Evolutionary conservation across 2,797 vertebrate genomes (phyloP).

Genomic region (Manis crassicaudata): DNA sequence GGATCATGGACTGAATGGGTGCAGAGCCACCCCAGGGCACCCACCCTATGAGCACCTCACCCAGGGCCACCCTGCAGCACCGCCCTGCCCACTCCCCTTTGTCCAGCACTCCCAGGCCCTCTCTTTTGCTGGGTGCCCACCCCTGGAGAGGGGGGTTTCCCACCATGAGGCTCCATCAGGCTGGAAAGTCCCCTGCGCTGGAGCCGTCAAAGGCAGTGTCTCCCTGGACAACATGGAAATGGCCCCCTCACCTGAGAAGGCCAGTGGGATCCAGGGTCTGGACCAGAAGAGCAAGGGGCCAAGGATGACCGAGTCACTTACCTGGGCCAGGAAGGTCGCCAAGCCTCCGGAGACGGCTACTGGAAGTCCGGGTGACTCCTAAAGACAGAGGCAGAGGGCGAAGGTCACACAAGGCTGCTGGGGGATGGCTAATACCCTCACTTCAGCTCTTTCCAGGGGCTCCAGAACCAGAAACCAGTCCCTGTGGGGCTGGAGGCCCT

Average conservation of each 20-base stretch:
- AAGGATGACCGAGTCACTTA: conserved; percentile 68
- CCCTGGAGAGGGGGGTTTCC: background rate
- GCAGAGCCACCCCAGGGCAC: background rate
- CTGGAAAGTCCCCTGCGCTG: background rate
- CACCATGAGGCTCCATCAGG: fast-evolving
- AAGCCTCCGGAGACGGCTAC: conserved; percentile 81
- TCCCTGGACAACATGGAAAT: background rate
- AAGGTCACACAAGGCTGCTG: conserved; percentile 14
- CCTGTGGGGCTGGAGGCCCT: background rate
- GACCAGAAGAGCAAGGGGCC: fast-evolving
- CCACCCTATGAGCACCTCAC: fast-evolving
- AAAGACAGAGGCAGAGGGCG: conserved; percentile 53
- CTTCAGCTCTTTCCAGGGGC: background rate
- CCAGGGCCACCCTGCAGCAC: background rate
- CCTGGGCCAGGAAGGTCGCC: conserved; percentile 81
- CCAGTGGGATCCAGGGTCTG: background rate
- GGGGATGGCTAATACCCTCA: background rate
- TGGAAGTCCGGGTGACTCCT: conserved; percentile 84
- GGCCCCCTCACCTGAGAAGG: background rate
- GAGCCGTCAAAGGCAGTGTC: background rate
- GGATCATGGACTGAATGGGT: background rate
- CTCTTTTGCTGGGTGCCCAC: background rate
- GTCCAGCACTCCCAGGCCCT: background rate
- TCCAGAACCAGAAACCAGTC: background rate
- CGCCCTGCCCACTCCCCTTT: background rate